Evolutionary conservation across 1,140 invertebrate species (phyloP), one percentile per base, ranked within the genome.

Genomic region (Lepidostoma basale): DNA sequence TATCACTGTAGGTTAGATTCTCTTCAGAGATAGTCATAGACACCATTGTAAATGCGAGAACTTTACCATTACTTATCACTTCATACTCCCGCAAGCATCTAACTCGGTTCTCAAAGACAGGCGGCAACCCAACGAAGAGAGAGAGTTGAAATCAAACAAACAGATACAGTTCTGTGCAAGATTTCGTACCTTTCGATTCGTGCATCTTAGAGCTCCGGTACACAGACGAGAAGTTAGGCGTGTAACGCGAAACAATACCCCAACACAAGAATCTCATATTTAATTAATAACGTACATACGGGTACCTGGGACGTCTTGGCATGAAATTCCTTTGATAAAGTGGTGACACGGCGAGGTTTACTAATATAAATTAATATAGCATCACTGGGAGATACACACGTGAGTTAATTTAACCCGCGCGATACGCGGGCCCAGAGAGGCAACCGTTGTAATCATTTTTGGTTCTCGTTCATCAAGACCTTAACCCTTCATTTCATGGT

Each of bases 321-420:
- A 49, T 5, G 22, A 49, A 49, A 49, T 49, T 49, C 23, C 45
- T 49, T 49, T 49, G 45, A 25, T 49, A 49, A 49, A 49, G 45
- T 23, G 45, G n/a, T 23, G 22, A 49, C 45, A 49, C 45, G 45
- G 45, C 14, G 8, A 23, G 45, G 45, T 23, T 49, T 23, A 49
- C 20, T 49, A 23, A 49, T 49, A 49, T 18, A 23, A 49, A 49
- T 47, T 47, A 47, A 47, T 49, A 16, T 49, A 12, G 25, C 9
- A 49, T 49, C 22, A 49, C 22, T n/a, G 45, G n/a, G 45, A 23
- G 45, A 47, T 18, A 47, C 44, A 22, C 16, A 22, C 8, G n/a
- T 22, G 20, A 12, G 22, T n/a, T 49, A 49, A 49, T 49, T 49
- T 23, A 23, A 18, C 22, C 18, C 23, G 45, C 12, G 45, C 25